Conservation (phyloP, 2,797 vertebrate genomes). For the Enoplosus armatus region DNA sequence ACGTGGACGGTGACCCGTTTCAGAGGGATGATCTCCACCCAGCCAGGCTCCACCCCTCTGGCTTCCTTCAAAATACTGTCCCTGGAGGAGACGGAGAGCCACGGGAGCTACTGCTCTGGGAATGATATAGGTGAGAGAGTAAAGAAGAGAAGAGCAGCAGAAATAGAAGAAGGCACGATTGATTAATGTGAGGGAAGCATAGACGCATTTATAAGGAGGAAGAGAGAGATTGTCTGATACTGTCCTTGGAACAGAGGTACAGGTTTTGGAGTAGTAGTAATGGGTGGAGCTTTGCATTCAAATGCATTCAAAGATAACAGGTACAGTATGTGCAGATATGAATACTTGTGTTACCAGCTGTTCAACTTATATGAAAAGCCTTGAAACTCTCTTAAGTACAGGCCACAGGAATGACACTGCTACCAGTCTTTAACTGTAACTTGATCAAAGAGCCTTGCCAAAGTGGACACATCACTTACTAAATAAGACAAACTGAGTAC, state of each 20-base stretch:
- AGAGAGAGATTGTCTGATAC: not conserved
- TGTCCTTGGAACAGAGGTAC: not conserved
- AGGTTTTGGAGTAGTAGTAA: not conserved
- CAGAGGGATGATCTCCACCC: slow-evolving; percentile 99
- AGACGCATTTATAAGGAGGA: not conserved
- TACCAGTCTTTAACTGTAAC: not conserved
- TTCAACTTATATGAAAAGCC: no score
- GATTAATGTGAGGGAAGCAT: not conserved
- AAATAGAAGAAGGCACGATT: not conserved
- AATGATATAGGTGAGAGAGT: slow-evolving; percentile 93
- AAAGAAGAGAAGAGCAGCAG: not conserved
- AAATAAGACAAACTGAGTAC: not conserved
- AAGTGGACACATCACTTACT: not conserved
- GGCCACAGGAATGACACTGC: not conserved
- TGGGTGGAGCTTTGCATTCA: not conserved
- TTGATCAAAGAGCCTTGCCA: not conserved
- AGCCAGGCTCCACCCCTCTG: slow-evolving; percentile 96
- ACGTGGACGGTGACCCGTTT: slow-evolving; percentile 99
- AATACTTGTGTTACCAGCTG: not conserved
- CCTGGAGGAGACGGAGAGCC: slow-evolving; percentile 96
- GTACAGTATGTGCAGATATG: not conserved
- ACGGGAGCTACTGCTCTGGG: slow-evolving; percentile 95
- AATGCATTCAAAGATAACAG: not conserved
- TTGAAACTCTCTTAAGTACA: no score
- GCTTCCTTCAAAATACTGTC: slow-evolving; percentile 98